These are phyloP conservation scores for Maconellicoccus hirsutus DNA, from an alignment of 1,140 invertebrate species.

Conservation along the genomic window DNA sequence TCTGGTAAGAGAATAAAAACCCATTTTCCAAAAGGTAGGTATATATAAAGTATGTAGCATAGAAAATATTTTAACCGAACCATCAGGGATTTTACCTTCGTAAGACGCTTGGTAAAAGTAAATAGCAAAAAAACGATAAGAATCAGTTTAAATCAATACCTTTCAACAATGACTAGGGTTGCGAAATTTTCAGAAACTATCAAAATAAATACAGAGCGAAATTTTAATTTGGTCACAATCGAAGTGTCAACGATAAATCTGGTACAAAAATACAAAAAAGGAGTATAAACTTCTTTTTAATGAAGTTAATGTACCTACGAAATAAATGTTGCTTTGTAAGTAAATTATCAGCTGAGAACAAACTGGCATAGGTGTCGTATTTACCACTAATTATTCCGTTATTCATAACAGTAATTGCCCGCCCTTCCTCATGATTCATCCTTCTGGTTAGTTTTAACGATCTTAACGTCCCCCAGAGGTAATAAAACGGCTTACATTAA, in stretches of 20 bases:
- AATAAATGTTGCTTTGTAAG: neutral
- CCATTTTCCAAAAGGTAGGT: neutral
- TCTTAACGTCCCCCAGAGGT: conserved; percentile 18
- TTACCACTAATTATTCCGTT: conserved; percentile 20
- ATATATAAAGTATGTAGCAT: neutral
- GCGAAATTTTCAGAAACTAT: no score
- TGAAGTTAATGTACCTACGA: conserved; percentile 6
- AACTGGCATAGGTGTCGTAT: conserved; percentile 19
- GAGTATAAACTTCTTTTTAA: neutral
- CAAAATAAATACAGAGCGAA: neutral
- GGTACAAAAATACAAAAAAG: neutral
- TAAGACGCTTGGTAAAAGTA: neutral
- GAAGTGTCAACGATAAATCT: neutral
- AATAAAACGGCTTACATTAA: conserved; percentile 22
- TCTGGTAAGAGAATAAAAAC: neutral
- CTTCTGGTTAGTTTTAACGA: conserved; percentile 20
- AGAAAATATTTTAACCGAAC: neutral
- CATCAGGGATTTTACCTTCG: neutral
- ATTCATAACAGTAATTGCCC: conserved; percentile 22
- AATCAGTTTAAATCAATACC: neutral
- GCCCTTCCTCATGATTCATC: conserved; percentile 4
- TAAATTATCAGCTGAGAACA: conserved; percentile 19
- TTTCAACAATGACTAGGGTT: neutral
- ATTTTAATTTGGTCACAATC: neutral
- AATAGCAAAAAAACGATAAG: neutral